Conservation (phyloP, 2,113 vertebrate species). For the Psilopsiagon aymara region DNA sequence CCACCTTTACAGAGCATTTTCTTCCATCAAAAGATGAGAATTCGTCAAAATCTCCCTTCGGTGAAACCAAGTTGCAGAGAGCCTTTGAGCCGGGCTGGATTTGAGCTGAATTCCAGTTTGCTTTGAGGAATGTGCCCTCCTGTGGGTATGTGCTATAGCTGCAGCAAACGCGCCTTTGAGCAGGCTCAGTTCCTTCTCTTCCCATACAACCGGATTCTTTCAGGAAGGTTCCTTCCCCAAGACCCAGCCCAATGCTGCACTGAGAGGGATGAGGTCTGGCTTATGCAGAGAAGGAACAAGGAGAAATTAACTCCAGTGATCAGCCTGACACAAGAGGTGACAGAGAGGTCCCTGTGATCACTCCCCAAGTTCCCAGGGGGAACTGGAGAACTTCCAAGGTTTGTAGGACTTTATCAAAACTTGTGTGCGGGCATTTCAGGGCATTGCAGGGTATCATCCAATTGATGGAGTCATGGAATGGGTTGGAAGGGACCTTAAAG, state of each 20-base stretch:
- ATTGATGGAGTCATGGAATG: neutral
- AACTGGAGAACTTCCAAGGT: neutral
- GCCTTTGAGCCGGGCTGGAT: neutral
- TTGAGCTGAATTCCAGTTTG: neutral
- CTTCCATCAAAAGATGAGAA: neutral
- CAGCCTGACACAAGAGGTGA: neutral
- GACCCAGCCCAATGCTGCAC: accelerated
- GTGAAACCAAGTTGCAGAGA: neutral
- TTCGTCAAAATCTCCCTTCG: neutral
- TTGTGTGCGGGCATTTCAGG: neutral
- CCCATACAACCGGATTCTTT: neutral
- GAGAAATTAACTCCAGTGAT: neutral
- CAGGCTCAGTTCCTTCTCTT: neutral
- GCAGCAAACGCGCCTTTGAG: neutral
- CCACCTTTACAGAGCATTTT: neutral
- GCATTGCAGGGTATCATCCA: neutral
- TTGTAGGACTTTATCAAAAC: neutral
- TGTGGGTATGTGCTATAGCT: constrained; percentile 46
- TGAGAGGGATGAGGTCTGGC: neutral
- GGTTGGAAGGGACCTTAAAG: neutral
- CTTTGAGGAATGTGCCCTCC: constrained; percentile 55
- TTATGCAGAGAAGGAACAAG: neutral
- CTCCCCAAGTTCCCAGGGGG: neutral
- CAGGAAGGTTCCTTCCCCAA: neutral
- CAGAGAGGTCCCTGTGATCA: neutral